Base-by-base conservation (phyloP, 2,888 invertebrate genomes). In the Drosophila putrida region DNA sequence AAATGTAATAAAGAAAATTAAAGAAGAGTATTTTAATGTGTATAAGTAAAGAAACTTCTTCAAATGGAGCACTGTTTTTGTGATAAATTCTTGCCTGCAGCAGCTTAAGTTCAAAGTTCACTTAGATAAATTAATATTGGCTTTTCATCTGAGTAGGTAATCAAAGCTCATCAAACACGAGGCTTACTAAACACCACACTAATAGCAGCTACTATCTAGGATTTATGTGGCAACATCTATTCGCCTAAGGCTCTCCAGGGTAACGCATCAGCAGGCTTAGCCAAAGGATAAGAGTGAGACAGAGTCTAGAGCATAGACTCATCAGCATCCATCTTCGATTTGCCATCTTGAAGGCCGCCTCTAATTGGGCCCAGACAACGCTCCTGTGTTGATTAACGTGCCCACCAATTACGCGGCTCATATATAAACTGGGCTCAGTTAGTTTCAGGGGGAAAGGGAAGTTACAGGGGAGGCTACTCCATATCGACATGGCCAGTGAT, bases 361-460 rank as follows among this genome's bases (percentile, higher is more conserved):
- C 85, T 83, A 83, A 83, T 83, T 83, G 82, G 88, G 61, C 66
- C 25, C 15, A 25, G 43, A 33, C 28, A 35, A 27, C 28, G 36
- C 20, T 20, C 60, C 59, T 69, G 73, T 78, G 75, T 88, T 86
- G 89, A 86, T 86, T 88, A 86, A 86, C 87, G 89, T 83, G 89
- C 79, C 88, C 84, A 79, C 81, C 85, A 88, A 86, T 86, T 88
- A 86, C 87, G 84, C 82, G 77, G 66, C 79, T 78, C 83, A 88
- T 84, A 84, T 84, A 83, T 84, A 88, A 82, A 67, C 39, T 46
- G 43, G 58, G 64, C 50, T 51, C 61, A 43, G 31, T 6, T 4
- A n/a, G 13, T 11, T n/a, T n/a, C 6, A 3, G 1, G 20, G 20
- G 3, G 35, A 4, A 6, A n/a, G 13, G 4, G 41, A 15, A 5